A percentile compares a stretch with the other conserved stretches of the same genome.
Conservation (phyloP, 2,113 vertebrate genomes). For the Dascyllus trimaculatus region DNA sequence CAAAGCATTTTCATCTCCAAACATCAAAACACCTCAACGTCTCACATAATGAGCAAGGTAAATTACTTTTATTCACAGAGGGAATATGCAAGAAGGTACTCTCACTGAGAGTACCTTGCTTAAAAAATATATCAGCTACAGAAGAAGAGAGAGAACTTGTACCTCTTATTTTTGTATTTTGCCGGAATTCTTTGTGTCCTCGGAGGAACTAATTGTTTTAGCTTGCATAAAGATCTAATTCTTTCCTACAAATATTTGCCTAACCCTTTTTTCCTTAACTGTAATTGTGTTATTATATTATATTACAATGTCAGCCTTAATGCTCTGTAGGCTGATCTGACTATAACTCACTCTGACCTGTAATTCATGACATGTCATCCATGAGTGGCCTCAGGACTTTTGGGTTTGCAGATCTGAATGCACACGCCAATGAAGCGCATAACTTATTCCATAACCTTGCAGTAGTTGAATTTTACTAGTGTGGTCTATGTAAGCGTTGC, state of each 20-base stretch:
- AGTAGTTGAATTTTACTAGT: conserved; percentile 42
- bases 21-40: conserved; percentile 81
- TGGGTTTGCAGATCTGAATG: conserved; percentile 26
- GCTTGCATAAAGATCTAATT: conserved; percentile 17
- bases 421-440: conserved; percentile 48
- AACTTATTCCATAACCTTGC: conserved; percentile 49
- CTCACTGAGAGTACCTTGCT: conserved; percentile 41
- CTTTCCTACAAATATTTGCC: conserved; percentile 45
- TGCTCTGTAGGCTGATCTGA: conserved; percentile 45
- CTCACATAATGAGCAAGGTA: conserved; percentile 76
- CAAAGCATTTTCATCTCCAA: conserved; percentile 78
- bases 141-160: neutral
- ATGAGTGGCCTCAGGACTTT: conserved; percentile 49
- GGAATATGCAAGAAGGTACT: conserved; percentile 59
- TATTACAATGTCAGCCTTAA: conserved; percentile 52
- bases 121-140: conserved; percentile 32
- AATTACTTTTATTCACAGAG: conserved; percentile 71
- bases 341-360: conserved; percentile 57
- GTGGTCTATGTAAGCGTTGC: conserved; percentile 35
- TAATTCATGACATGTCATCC: conserved; percentile 64
- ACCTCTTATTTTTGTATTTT: conserved; percentile 18
- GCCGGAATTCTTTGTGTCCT: conserved; percentile 9
- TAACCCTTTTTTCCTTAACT: conserved; percentile 23
- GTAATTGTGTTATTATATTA: conserved; percentile 60
- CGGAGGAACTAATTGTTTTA: conserved; percentile 21